Base-by-base conservation (phyloP, 1,140 invertebrate genomes). In the Drosophila oshimai region DNA sequence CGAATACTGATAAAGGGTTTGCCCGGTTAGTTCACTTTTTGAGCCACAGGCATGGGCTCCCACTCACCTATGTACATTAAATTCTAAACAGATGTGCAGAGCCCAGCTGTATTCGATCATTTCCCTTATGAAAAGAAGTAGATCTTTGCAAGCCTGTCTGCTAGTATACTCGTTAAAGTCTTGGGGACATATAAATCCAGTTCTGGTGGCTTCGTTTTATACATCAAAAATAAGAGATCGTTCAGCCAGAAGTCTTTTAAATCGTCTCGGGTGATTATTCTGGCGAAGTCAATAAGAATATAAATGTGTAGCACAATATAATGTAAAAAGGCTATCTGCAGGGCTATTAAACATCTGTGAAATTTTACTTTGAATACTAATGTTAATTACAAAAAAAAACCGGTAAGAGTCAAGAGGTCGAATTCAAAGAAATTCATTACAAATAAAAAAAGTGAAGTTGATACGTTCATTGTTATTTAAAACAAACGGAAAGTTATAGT, bases 211-310 rank as follows among this genome's bases (percentile, higher is more conserved):
- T 57, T 57, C 53, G 53, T 57, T 53, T 57, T 57, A 53, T 53
- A 57, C 53, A 57, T 49, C 53, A 57, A 57, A 57, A 57, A 24
- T 57, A 57, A 57, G 53, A 57, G 53, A 57, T 67, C 42, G 60
- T 47, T 49, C 34, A 65, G 37, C 39, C 42, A 65, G 34, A 65
- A 68, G 61, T 65, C 37, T 62, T 58, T 42, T 31, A 60, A 60
- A 61, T 62, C 36, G 54, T 60, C 54, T 44, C 28, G 42, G 60
- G 50, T 65, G 37, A 33, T 54, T 47, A 50, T 67, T 26, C 60
- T 37, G 57, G 73, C 51, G 17, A 50, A 49, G 44, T 57, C 20
- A 57, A 57, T 51, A 55, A 51, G 51, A 46, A 42, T 73, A 71
- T 71, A 55, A 53, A 44, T 57, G 46, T 53, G 36, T 57, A 36